Evolutionary conservation across 2,888 invertebrate genomes (phyloP).

Genomic region (Acleris sparsana): DNA sequence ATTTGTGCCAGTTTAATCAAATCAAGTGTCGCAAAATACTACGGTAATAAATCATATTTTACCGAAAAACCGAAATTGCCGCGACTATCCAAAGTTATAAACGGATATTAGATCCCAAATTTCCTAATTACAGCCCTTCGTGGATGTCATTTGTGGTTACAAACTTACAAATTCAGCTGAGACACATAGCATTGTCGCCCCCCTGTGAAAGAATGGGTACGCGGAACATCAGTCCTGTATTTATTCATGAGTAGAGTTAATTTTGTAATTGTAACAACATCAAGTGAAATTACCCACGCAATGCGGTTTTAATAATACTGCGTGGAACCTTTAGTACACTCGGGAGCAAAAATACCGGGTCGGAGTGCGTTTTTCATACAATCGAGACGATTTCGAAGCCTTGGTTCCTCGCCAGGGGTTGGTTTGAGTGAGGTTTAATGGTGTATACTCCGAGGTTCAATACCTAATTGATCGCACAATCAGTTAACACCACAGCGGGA

Average conservation of each 20-base stretch:
- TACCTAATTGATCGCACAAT: too few species aligned
- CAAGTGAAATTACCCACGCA: conserved; percentile 1
- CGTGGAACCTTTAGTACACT: background rate
- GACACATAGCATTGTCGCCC: background rate
- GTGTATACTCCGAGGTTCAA: too few species aligned
- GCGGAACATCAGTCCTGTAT: background rate
- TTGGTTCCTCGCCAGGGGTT: too few species aligned
- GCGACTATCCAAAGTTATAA: background rate
- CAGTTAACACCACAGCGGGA: too few species aligned
- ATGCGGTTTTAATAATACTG: conserved; percentile 12
- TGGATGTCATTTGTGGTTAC: conserved; percentile 8
- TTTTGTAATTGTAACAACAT: background rate
- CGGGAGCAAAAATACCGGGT: too few species aligned
- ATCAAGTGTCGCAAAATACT: background rate
- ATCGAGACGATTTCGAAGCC: too few species aligned
- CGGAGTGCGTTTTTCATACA: too few species aligned
- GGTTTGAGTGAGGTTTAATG: too few species aligned
- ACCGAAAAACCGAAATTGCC: conserved; percentile 2
- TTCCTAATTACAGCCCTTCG: conserved; percentile 5
- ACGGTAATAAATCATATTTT: background rate
- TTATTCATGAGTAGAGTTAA: background rate
- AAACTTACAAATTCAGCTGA: conserved; percentile 2
- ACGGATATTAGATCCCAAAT: conserved; percentile 5
- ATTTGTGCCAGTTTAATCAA: too few species aligned
- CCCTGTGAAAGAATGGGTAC: background rate